Evolutionary conservation across 2,888 invertebrate species (phyloP), one percentile per base, ranked within the genome.

Genomic region (Pocota personata): DNA sequence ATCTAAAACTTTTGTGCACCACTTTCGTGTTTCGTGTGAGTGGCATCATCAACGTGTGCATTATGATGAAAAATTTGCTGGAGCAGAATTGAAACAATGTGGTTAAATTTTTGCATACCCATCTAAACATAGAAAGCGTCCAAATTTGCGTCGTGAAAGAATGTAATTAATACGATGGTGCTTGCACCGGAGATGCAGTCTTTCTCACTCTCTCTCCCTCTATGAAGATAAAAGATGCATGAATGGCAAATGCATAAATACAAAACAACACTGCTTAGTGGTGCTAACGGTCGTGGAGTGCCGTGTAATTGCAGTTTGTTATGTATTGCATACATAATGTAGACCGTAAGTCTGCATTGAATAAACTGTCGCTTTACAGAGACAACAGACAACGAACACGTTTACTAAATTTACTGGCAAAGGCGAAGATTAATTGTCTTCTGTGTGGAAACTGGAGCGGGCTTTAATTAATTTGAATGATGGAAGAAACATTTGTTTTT

Each of bases 61-160:
- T 58, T 16, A 64, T 55, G 46, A 66, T 46, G 57, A 12, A 55
- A 55, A 66, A 57, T 76, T 75, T 66, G 57, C 35, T 48, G 37
- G 19, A n/a, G 46, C 57, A 58, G 66, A 66, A 48, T 40, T 48
- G 19, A 50, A 50, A 69, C 58, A 77, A 50, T 64, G 55, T 60
- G 48, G 58, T 40, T 27, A 46, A 24, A 57, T 64, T 75, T 67
- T 40, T 67, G 37, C 35, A 37, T n/a, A 27, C 48, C 14, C 27
- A 19, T 14, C 60, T 24, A 46, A 66, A 48, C 37, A 58, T 67
- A 50, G 37, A 77, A 40, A 50, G 71, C 71, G 50, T 66, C 72
- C 58, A 73, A 66, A 80, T 80, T 80, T 80, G 40, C 79, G 73
- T 73, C 27, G 66, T 30, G 16, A 52, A 60, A 43, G 79, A 75